Base-by-base conservation (phyloP, 2,888 invertebrate genomes). In the Choristoneura rosaceana region DNA sequence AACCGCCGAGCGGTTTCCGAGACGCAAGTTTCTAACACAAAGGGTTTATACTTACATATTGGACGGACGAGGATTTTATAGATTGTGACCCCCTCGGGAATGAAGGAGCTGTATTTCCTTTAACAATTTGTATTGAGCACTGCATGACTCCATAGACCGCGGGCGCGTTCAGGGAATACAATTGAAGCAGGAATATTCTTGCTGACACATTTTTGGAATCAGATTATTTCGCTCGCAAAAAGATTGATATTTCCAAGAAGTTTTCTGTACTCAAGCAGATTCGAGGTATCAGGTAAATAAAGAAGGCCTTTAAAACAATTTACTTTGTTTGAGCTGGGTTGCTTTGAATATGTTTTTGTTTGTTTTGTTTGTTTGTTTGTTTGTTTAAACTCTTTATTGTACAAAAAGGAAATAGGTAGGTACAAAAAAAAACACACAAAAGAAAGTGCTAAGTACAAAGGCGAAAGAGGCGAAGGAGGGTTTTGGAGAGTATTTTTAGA, bases 61-160 rank as follows among this genome's bases (percentile, higher is more conserved):
- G 81, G 78, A 76, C 80, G 80, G 79, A 78, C 81, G 77, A 77
- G 80, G 81, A 82, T 85, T 87, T 86, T 84, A 85, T 85, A 85
- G 82, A 85, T 86, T 83, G 81, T 76, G 77, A 73, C 77, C 80
- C 86, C 82, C 84, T 43, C 17, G 85, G 82, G 85, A 79, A 71
- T 74, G 74, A 78, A 43, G 47, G 45, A 68, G 68, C 60, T 66
- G 73, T 73, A 81, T 81, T 79, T 79, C 80, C 78, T 80, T 74
- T 80, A 77, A 77, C 77, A 76, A 81, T 81, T 82, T 80, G 75
- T 76, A 74, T 76, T 71, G 73, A 74, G 74, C 71, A 70, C 70
- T 70, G 70, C 45, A 59, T 66, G 73, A 73, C 69, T 70, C 43
- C 43, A 38, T 38, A 43, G 34, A 66, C 70, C 52, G 61, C 47